Base-by-base conservation (phyloP, 2,113 vertebrate genomes). In the Morone saxatilis region DNA sequence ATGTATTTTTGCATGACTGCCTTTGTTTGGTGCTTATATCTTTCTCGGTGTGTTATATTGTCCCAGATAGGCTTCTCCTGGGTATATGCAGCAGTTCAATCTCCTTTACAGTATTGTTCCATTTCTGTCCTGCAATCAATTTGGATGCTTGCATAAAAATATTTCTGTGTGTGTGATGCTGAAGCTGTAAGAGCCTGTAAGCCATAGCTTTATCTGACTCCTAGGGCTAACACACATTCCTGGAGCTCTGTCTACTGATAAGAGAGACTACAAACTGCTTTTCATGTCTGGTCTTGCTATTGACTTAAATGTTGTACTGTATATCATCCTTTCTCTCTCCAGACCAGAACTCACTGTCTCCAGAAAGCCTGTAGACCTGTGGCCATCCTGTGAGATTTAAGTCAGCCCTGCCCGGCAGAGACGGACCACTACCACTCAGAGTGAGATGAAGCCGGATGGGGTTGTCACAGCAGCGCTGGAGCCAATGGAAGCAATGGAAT, bases 391-490 rank as follows among this genome's bases (percentile, higher is more conserved):
- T 69, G 17, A 92, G 76, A 71, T 63, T 63, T 16, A 40, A 71
- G 73, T 86, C 63, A 75, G 78, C 86, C 71, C 68, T 71, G 76
- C 81, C 31, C 48, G 19, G 71, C 88, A 80, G 91, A 90, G 88
- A 88, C 89, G 54, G 87, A 89, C 80, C 84, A 78, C 76, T 70
- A 86, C 86, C 77, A 92, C 74, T 84, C 59, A 31, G 87, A 88
- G 83, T 87, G 90, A 94, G 90, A 96, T 96, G 96, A 96, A 96
- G 91, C 95, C 96, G 50, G 96, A 96, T 93, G 96, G 96, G 76
- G 95, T 95, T 86, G 92, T 92, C 89, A 92, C 92, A 22, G 93
- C 92, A 82, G 78, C 89, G 0, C 65, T 94, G 89, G 95, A 95
- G 91, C 94, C 95, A 71, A 94, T 94, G 94, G 95, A 95, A 89